phyloP scores from a whole-genome alignment of 2,797 vertebrate genomes.

The Sebastes itinus region DNA sequence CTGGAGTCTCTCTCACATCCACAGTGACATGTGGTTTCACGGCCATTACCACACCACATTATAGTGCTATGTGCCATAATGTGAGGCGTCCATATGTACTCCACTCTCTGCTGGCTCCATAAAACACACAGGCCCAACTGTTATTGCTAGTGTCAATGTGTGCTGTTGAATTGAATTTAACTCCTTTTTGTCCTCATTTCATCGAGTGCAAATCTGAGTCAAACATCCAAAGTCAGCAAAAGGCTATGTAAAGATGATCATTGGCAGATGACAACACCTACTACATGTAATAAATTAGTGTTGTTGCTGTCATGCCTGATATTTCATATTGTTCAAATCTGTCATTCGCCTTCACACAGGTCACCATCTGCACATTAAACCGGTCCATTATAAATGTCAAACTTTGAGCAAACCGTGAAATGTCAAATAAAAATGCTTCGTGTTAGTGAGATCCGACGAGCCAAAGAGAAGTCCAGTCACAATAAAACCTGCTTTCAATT shows the following conservation, averaged over 20 bases:
- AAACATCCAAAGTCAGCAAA: conserved; percentile 22
- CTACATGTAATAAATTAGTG: neutral
- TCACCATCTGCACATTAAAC: conserved; percentile 32
- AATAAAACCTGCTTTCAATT: conserved; percentile 32
- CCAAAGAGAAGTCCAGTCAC: conserved; percentile 19
- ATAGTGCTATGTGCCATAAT: conserved; percentile 71
- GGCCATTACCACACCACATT: conserved; percentile 76
- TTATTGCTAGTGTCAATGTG: conserved; percentile 62
- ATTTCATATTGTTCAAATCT: conserved; percentile 21
- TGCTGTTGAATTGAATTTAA: conserved; percentile 52
- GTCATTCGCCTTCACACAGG: conserved; percentile 1
- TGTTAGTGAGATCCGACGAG: neutral
- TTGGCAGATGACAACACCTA: neutral
- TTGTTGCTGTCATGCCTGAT: neutral
- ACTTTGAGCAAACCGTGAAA: conserved; percentile 36
- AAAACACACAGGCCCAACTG: conserved; percentile 70
- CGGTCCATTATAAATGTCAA: conserved; percentile 26
- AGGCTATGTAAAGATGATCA: neutral
- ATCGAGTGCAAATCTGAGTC: conserved; percentile 17
- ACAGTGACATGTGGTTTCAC: conserved; percentile 80
- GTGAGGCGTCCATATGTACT: conserved; percentile 75
- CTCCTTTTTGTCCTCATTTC: conserved; percentile 42
- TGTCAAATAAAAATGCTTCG: conserved; percentile 36
- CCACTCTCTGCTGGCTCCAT: conserved; percentile 71
- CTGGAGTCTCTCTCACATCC: conserved; percentile 70